A percentile compares a stretch with the other conserved stretches of the same genome.
Conservation (phyloP, 2,113 vertebrate genomes). For the Vombatus ursinus region DNA sequence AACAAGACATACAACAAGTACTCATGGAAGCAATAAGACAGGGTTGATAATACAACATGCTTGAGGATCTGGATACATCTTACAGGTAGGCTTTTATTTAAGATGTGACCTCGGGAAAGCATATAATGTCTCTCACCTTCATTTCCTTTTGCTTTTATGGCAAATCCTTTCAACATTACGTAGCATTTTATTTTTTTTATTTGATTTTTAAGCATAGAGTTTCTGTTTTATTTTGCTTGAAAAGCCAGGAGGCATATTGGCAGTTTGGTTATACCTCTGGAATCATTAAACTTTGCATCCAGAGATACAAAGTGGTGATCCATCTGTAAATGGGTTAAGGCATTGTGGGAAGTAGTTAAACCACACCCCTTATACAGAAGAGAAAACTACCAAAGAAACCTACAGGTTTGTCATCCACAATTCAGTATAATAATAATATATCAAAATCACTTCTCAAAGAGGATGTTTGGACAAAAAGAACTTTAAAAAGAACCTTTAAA, state of each 20-base stretch:
- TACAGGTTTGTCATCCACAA: background rate
- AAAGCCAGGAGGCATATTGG: background rate
- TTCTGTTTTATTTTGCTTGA: conserved; percentile 47
- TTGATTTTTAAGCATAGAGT: conserved; percentile 19
- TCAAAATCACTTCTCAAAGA: conserved; percentile 32
- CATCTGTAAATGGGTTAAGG: background rate
- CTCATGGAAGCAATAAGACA: background rate
- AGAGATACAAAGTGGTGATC: background rate
- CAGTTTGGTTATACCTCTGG: conserved; percentile 1
- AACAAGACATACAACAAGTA: background rate
- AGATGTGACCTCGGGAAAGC: background rate
- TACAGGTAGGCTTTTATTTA: background rate
- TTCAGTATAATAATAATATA: conserved; percentile 2
- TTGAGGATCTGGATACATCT: background rate
- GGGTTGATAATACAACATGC: background rate
- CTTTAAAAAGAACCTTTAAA: conserved; percentile 50
- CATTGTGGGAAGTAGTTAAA: background rate
- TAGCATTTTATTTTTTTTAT: background rate
- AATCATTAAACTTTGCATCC: background rate
- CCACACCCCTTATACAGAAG: background rate
- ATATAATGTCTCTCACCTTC: background rate
- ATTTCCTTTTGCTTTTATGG: background rate
- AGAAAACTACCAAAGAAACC: background rate
- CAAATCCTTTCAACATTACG: background rate
- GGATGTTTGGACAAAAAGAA: conserved; percentile 48